Conservation (phyloP, 2,113 vertebrate species). For the Chlamydotis undulata region DNA sequence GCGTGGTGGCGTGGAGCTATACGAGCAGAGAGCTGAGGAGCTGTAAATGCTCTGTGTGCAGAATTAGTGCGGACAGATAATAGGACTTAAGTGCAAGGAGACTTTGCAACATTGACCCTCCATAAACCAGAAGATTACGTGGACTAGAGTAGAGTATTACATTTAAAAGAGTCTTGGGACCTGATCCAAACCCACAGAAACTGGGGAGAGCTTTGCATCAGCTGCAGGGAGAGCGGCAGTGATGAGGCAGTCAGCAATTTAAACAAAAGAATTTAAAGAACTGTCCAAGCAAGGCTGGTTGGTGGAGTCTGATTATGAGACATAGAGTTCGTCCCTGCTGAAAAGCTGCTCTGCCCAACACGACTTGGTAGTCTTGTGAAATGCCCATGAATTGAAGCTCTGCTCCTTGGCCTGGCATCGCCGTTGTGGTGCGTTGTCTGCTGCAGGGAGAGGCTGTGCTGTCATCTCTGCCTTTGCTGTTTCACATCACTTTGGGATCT, state of each 20-base stretch:
- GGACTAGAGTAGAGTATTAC: background rate
- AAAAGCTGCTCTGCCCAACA: background rate
- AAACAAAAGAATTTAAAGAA: background rate
- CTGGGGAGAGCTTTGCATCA: background rate
- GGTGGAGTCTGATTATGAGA: background rate
- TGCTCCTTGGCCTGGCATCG: background rate
- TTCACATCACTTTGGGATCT: background rate
- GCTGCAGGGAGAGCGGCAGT: background rate
- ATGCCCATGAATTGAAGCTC: background rate
- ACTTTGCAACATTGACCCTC: background rate
- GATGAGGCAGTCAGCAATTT: background rate
- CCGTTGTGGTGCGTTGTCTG: background rate
- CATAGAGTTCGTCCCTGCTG: background rate
- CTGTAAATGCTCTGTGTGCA: background rate
- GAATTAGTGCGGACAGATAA: background rate
- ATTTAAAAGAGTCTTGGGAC: background rate
- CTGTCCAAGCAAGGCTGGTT: background rate
- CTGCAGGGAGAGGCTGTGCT: accelerated
- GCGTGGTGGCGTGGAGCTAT: background rate
- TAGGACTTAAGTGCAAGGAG: background rate
- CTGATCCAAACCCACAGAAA: background rate
- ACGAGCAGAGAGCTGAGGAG: background rate
- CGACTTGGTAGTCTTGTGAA: background rate
- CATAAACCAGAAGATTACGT: background rate
- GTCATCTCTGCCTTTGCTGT: background rate